Evolutionary conservation across 1,140 invertebrate species (phyloP).

Genomic region (Dendrolimus punctatus): DNA sequence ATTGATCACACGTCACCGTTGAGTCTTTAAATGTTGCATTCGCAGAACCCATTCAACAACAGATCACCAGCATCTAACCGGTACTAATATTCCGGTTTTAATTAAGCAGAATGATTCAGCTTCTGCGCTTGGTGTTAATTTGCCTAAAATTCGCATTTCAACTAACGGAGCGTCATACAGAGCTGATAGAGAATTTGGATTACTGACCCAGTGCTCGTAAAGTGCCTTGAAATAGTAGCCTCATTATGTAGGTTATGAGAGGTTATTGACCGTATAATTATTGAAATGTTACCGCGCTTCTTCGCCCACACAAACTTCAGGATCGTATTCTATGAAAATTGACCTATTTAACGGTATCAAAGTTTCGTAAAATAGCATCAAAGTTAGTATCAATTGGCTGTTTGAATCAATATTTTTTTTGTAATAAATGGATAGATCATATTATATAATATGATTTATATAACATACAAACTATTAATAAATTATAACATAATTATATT

Average conservation of each 20-base stretch:
- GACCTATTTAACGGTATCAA: too few relatives aligned
- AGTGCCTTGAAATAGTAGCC: slow-evolving; percentile 8
- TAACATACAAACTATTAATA: too few relatives aligned
- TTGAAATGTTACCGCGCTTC: background rate
- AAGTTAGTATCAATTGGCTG: too few relatives aligned
- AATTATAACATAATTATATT: too few relatives aligned
- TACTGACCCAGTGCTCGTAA: slow-evolving; percentile 10
- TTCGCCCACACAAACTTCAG: too few relatives aligned
- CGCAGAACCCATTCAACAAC: slow-evolving; percentile 42
- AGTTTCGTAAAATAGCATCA: too few relatives aligned
- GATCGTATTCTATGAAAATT: too few relatives aligned
- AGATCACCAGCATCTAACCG: slow-evolving; percentile 35
- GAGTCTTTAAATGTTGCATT: slow-evolving; percentile 30
- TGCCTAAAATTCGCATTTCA: slow-evolving; percentile 41
- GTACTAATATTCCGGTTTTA: slow-evolving; percentile 49
- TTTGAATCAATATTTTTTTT: too few relatives aligned
- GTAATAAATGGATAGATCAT: too few relatives aligned
- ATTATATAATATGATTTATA: too few relatives aligned
- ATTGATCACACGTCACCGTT: slow-evolving; percentile 22
- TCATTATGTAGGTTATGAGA: too few relatives aligned
- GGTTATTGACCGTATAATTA: background rate
- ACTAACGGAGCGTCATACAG: slow-evolving; percentile 25
- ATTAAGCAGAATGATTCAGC: slow-evolving; percentile 55
- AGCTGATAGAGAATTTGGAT: slow-evolving; percentile 20
- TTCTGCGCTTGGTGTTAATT: slow-evolving; percentile 34